Percentiles rank a stretch among this genome's conserved stretches.
These are phyloP conservation scores for Smittia sp. DNA, from an alignment of 2,888 invertebrate species.

Conservation along the genomic window DNA sequence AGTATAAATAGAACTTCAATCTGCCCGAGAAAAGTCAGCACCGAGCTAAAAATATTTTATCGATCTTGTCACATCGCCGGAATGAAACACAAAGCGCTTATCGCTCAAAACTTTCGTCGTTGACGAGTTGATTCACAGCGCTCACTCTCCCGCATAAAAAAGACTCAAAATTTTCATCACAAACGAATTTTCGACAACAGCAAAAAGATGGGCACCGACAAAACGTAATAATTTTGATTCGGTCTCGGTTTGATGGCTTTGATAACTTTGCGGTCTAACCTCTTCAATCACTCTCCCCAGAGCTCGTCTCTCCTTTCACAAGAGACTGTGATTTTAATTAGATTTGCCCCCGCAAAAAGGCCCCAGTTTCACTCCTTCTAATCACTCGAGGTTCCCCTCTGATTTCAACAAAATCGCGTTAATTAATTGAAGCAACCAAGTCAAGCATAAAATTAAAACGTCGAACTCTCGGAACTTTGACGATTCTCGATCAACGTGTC, in stretches of 20 bases:
- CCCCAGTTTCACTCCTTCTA: no score
- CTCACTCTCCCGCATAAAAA: neutral
- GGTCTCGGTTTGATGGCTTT: constrained; percentile 20
- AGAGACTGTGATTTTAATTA: neutral
- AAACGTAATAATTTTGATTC: constrained; percentile 17
- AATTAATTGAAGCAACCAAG: neutral
- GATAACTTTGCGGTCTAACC: constrained; percentile 30
- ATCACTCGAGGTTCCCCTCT: neutral
- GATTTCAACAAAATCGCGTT: neutral
- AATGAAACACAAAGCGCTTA: neutral
- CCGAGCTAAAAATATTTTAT: constrained; percentile 14
- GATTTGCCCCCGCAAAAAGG: neutral
- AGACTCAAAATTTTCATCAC: constrained; percentile 7
- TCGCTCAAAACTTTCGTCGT: neutral
- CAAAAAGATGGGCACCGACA: constrained; percentile 11
- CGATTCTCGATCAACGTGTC: constrained; percentile 29
- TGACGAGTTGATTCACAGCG: neutral
- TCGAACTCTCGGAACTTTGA: neutral
- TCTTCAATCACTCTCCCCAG: neutral
- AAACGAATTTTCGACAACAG: neutral
- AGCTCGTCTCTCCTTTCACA: neutral
- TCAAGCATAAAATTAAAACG: neutral
- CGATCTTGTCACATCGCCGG: neutral
- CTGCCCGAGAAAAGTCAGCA: neutral
- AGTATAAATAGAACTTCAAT: constrained; percentile 9